phyloP scores from a whole-genome alignment of 2,888 invertebrate genomes.

The Patella caerulea region DNA sequence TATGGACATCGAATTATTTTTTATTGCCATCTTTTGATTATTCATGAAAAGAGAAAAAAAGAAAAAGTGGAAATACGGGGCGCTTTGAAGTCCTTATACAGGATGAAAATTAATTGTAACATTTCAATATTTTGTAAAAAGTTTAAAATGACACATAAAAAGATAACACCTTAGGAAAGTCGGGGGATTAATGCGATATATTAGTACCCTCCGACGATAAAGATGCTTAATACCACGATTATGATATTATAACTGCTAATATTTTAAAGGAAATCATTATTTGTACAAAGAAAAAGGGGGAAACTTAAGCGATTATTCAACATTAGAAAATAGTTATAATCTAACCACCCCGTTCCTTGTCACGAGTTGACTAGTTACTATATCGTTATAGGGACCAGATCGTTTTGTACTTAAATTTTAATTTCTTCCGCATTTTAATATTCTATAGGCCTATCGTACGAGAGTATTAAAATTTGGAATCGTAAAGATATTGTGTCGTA shows the following conservation, averaged over 20 bases:
- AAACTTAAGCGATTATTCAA: conserved; percentile 2
- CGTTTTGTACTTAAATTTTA: no score
- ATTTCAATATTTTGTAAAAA: no score
- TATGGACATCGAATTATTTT: no score
- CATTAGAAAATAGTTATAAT: background rate
- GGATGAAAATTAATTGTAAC: no score
- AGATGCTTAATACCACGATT: background rate
- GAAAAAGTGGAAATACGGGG: no score
- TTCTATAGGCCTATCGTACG: no score
- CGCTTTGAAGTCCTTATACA: no score
- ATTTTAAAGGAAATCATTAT: conserved; percentile 9
- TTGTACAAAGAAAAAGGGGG: conserved; percentile 2
- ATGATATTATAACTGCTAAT: background rate
- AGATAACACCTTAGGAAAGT: conserved; percentile 1
- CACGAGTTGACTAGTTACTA: background rate
- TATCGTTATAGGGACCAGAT: no score
- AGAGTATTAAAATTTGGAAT: no score
- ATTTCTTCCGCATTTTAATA: no score
- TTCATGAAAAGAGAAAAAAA: no score
- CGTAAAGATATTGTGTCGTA: background rate
- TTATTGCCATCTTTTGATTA: no score
- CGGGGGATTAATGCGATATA: background rate
- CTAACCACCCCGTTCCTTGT: background rate
- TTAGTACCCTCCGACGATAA: conserved; percentile 1
- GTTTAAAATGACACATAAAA: background rate